A percentile compares a stretch with the other conserved stretches of the same genome.
Conservation (phyloP, 2,113 vertebrate genomes). For the Hymenochirus boettgeri region DNA sequence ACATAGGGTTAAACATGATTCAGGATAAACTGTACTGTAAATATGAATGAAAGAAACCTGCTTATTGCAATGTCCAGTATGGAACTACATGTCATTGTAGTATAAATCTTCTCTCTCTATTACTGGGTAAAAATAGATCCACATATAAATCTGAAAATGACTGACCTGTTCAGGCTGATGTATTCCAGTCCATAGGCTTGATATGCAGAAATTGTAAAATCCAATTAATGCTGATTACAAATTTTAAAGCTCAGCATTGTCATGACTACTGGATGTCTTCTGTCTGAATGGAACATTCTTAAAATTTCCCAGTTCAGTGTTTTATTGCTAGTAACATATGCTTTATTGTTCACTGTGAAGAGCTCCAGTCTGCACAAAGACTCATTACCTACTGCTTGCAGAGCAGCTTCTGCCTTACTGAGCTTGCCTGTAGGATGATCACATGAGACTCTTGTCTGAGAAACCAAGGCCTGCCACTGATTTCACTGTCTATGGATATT, state of each 20-base stretch:
- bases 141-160: slow-evolving; percentile 63
- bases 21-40: no score
- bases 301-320: slow-evolving; percentile 73
- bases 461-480: slow-evolving; percentile 76
- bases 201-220: slow-evolving; percentile 58
- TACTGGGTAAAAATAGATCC: no score
- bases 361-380: slow-evolving; percentile 90
- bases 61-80: no score
- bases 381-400: slow-evolving; percentile 93
- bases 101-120: no score
- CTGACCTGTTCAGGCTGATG: slow-evolving; percentile 84
- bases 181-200: slow-evolving; percentile 70
- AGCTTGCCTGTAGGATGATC: slow-evolving; percentile 87
- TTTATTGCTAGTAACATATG: slow-evolving; percentile 83
- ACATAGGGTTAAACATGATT: no score
- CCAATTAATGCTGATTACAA: slow-evolving; percentile 60
- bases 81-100: no score
- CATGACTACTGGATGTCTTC: slow-evolving; percentile 51
- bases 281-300: slow-evolving; percentile 59
- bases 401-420: slow-evolving; percentile 82
- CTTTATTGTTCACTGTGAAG: slow-evolving; percentile 86
- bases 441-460: slow-evolving; percentile 91
- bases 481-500: slow-evolving; percentile 88
- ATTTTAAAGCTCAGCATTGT: slow-evolving; percentile 59
- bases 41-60: no score